Evolutionary conservation across 2,113 vertebrate species (phyloP).

Genomic region (Indicator indicator): DNA sequence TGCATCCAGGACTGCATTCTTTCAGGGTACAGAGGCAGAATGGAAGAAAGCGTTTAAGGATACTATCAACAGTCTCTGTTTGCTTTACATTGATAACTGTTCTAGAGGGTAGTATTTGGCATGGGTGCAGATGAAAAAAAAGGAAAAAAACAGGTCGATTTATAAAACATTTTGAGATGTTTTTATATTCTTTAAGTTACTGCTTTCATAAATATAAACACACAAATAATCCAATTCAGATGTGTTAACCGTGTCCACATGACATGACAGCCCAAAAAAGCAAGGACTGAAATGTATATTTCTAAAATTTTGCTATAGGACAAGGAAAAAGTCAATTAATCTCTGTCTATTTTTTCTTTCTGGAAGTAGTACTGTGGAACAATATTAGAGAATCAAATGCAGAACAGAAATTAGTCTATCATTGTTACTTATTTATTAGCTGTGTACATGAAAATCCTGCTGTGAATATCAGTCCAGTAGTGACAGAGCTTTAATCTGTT

Average conservation of each 20-base stretch:
- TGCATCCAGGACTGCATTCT: not conserved
- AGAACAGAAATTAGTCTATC: not conserved
- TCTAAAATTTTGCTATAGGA: not conserved
- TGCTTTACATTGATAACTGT: not conserved
- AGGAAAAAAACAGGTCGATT: not conserved
- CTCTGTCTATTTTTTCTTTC: not conserved
- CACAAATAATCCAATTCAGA: not conserved
- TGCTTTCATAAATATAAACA: not conserved
- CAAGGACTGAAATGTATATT: not conserved
- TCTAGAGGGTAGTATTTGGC: not conserved
- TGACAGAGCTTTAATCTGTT: not conserved
- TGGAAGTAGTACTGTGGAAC: not conserved
- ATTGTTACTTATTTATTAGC: constrained; percentile 7
- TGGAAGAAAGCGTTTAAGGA: not conserved
- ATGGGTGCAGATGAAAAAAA: not conserved
- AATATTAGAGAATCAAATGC: not conserved
- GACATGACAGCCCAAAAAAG: not conserved
- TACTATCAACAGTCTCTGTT: not conserved
- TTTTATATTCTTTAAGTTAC: not conserved
- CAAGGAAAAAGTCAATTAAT: not conserved
- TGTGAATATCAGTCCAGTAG: not conserved
- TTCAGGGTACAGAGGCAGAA: not conserved
- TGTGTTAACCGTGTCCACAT: not conserved
- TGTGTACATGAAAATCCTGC: not conserved
- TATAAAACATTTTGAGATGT: not conserved